Evolutionary conservation across 2,797 vertebrate species (phyloP).

Genomic region (Semotilus atromaculatus): DNA sequence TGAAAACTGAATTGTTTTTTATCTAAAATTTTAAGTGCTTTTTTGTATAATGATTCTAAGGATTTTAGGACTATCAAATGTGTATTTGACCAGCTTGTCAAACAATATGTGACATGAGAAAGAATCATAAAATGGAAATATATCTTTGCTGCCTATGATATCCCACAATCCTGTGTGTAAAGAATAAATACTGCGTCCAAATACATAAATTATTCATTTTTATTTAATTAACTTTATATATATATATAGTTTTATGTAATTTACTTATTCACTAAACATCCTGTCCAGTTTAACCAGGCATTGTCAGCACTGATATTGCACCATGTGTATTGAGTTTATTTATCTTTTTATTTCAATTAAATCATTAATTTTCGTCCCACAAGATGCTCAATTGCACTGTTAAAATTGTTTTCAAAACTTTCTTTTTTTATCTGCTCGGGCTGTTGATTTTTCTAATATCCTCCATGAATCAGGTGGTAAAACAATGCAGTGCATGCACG

Average conservation of each 20-base stretch:
- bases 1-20: too few relatives aligned
- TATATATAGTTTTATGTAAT: neutral
- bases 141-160: neutral
- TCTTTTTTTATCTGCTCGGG: neutral
- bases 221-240: neutral
- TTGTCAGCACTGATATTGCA: neutral
- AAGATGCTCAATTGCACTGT: neutral
- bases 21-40: too few relatives aligned
- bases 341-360: neutral
- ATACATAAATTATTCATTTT: neutral
- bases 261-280: neutral
- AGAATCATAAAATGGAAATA: too few relatives aligned
- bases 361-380: neutral
- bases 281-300: neutral
- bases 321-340: neutral
- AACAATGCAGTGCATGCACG: neutral
- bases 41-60: too few relatives aligned
- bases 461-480: neutral
- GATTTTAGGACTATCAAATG: too few relatives aligned
- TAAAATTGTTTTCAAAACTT: neutral
- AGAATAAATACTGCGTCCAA: neutral
- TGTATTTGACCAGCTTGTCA: too few relatives aligned
- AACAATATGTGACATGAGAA: too few relatives aligned
- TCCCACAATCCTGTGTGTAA: neutral
- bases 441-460: neutral